A percentile compares a stretch with the other conserved stretches of the same genome.
Conservation (phyloP, 2,888 invertebrate species). For the Ichneumon xanthorius region DNA sequence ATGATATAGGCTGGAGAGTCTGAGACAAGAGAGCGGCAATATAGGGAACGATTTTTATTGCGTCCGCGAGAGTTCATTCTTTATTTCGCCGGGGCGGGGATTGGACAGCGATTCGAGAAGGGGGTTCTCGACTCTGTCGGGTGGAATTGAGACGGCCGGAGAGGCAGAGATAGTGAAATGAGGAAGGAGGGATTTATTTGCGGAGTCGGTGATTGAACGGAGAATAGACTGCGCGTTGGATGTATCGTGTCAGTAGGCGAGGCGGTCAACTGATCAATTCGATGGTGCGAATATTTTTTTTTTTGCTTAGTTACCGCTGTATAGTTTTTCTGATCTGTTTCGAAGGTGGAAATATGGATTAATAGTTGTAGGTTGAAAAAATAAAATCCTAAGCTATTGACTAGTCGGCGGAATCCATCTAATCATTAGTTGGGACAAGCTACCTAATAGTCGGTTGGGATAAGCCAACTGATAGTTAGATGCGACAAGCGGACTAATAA, state of each 20-base stretch:
- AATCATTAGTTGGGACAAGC: too few relatives aligned
- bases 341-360: background rate
- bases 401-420: background rate
- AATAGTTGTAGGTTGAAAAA: background rate
- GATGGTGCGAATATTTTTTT: background rate
- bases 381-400: background rate
- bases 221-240: constrained; percentile 5
- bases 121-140: constrained; percentile 14
- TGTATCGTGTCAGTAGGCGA: constrained; percentile 67
- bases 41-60: constrained; percentile 63
- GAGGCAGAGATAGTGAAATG: constrained; percentile 43
- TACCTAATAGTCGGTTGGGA: too few relatives aligned
- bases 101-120: constrained; percentile 40
- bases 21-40: constrained; percentile 33
- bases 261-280: constrained; percentile 16
- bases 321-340: background rate
- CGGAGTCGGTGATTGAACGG: constrained; percentile 64
- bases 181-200: constrained; percentile 75
- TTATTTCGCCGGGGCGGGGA: constrained; percentile 69
- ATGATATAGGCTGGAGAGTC: constrained; percentile 5
- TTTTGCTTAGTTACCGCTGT: background rate
- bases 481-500: too few relatives aligned
- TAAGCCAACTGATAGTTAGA: too few relatives aligned
- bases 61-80: constrained; percentile 67
- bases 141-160: constrained; percentile 19